Evolutionary conservation across 2,888 invertebrate species (phyloP).

Genomic region (Malachius bipustulatus): DNA sequence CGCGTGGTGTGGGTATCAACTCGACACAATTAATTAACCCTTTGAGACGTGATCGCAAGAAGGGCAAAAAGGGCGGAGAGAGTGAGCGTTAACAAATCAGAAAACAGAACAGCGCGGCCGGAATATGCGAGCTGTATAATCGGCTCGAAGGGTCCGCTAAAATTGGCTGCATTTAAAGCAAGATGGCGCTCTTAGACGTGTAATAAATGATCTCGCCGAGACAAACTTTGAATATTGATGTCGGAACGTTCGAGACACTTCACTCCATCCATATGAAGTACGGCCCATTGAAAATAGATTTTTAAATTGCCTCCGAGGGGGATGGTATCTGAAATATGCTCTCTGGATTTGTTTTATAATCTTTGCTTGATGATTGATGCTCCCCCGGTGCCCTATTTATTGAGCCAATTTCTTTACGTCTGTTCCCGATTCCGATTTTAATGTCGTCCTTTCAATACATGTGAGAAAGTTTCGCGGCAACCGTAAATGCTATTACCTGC

Average conservation of each 20-base stretch:
- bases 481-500: too few relatives aligned
- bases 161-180: constrained; percentile 27
- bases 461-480: too few relatives aligned
- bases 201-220: constrained; percentile 35
- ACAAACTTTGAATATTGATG: constrained; percentile 38
- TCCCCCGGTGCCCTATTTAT: too few relatives aligned
- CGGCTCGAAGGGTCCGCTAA: constrained; percentile 19
- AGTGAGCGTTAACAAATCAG: constrained; percentile 6
- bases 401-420: too few relatives aligned
- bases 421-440: too few relatives aligned
- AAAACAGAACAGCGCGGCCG: constrained; percentile 3
- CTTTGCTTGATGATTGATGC: neutral
- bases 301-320: constrained; percentile 24
- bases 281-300: constrained; percentile 30
- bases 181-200: constrained; percentile 26
- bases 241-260: constrained; percentile 29
- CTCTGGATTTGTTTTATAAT: constrained; percentile 1
- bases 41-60: neutral
- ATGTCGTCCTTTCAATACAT: too few relatives aligned
- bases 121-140: constrained; percentile 5
- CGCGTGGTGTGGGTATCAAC: too few relatives aligned
- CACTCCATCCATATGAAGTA: constrained; percentile 27
- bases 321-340: neutral
- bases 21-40: constrained; percentile 3
- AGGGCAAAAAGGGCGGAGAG: constrained; percentile 1